Conservation (phyloP, 1,140 invertebrate genomes). For the Drosophila leontia region DNA sequence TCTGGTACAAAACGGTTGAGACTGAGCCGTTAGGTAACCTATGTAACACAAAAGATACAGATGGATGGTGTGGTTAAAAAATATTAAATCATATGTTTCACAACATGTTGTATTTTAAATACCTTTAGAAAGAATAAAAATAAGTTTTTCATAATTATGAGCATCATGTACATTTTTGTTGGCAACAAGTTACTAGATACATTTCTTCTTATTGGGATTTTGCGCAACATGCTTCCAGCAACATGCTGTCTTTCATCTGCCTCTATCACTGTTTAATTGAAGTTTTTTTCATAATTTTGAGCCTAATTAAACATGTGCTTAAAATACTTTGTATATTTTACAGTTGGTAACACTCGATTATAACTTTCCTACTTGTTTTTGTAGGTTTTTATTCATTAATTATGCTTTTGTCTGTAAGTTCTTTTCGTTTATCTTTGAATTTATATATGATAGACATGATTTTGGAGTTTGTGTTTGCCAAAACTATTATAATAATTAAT, state of each 20-base stretch:
- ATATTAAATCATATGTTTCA: neutral
- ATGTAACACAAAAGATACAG: neutral
- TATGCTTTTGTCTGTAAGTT: neutral
- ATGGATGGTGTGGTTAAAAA: no score
- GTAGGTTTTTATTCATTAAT: neutral
- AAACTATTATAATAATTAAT: neutral
- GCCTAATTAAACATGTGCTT: neutral
- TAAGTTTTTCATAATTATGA: no score
- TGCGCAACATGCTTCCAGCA: neutral
- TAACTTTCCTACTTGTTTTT: neutral
- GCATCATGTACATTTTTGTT: neutral
- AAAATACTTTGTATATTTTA: neutral
- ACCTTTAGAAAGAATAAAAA: no score
- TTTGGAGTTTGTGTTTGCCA: neutral
- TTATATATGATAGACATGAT: neutral
- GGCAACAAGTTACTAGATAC: neutral
- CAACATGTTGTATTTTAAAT: no score
- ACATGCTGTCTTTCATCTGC: neutral
- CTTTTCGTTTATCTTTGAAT: neutral
- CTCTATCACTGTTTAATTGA: neutral
- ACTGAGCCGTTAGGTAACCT: neutral
- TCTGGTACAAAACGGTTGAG: neutral
- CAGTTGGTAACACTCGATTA: neutral
- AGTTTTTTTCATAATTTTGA: neutral
- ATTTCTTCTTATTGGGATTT: neutral